Evolutionary conservation across 2,797 vertebrate genomes (phyloP).

Genomic region (Phalloptychus januarius): DNA sequence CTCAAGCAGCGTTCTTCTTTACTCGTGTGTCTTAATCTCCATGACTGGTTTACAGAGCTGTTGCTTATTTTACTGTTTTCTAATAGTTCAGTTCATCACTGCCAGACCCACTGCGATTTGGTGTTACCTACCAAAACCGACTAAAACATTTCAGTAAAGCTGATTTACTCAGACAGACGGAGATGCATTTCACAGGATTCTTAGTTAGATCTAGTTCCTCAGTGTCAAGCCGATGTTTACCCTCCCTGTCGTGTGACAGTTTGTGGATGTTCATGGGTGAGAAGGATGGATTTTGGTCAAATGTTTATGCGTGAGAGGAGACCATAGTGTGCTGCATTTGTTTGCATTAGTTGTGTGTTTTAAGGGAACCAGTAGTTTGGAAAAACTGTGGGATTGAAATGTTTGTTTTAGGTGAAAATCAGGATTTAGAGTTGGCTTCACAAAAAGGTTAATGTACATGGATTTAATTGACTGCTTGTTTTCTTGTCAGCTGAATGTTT

Average conservation of each 20-base stretch:
- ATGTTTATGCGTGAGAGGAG: constrained; percentile 40
- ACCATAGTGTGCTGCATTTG: constrained; percentile 27
- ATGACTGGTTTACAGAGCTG: constrained; percentile 44
- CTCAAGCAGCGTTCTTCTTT: constrained; percentile 32
- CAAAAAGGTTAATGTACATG: background rate
- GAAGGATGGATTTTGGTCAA: constrained; percentile 54
- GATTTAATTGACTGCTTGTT: constrained; percentile 12
- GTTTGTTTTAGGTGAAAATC: constrained; percentile 6
- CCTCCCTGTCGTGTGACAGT: constrained; percentile 46
- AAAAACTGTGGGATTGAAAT: constrained; percentile 3
- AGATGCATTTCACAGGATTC: constrained; percentile 73
- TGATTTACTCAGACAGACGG: constrained; percentile 27
- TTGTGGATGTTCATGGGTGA: constrained; percentile 33
- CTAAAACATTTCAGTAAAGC: constrained; percentile 54
- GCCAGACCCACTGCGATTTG: constrained; percentile 25
- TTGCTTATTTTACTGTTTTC: constrained; percentile 30
- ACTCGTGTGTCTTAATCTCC: constrained; percentile 34
- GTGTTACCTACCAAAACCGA: constrained; percentile 39
- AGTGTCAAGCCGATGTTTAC: constrained; percentile 54
- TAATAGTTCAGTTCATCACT: constrained; percentile 21
- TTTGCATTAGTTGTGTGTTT: constrained; percentile 35
- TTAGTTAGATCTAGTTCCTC: constrained; percentile 55
- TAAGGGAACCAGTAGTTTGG: constrained; percentile 1
- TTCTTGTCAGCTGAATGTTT: background rate
- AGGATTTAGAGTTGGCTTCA: background rate